Base-by-base conservation (phyloP, 2,888 invertebrate genomes). In the Lagria hirta region DNA sequence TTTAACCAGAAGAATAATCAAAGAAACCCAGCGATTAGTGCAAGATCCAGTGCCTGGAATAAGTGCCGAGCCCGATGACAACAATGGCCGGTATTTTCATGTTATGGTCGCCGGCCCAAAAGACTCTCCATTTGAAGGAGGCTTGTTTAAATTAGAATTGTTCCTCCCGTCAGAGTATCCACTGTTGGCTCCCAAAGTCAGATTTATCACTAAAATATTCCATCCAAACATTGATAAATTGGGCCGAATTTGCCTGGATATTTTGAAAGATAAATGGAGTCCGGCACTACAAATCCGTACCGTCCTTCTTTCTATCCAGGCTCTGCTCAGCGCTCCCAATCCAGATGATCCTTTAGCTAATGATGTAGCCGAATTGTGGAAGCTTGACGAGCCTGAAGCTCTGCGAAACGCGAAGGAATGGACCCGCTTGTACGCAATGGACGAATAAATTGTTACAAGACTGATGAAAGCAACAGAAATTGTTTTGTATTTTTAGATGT, bases 201-300 rank as follows among this genome's bases (percentile, higher is more conserved):
- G 97, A 69, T 99, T 99, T 79, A 90, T 98, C 74, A 98, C 99
- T 52, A 98, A 97, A 82, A 99, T 99, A 75, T 99, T 98, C 77
- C 99, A 99, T 79, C 99, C 99, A 65, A 99, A 99, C 76, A 99
- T 99, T 73, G 99, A 99, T 79, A 95, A 97, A 76, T 80, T 99
- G 63, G 99, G 99, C 49, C 84, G 99, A 75, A 99, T 99, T 78
- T 99, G 99, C 72, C 77, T 99, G 74, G 99, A 99, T 75, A 99
- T 99, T 72, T 77, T 99, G 61, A 99, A 99, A 83, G 90, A 90
- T 67, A 89, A 90, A 71, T 99, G 99, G 99, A 97, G 96, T 71
- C 99, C 99, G 33, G 99, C 99, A 22, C 80, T 99, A 66, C 99
- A 99, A 80, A 97, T 99, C 61, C 87, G 99, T 70, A 99, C 99